These are phyloP conservation scores for Moxostoma hubbsi DNA, from an alignment of 2,797 vertebrate species.

Conservation along the genomic window DNA sequence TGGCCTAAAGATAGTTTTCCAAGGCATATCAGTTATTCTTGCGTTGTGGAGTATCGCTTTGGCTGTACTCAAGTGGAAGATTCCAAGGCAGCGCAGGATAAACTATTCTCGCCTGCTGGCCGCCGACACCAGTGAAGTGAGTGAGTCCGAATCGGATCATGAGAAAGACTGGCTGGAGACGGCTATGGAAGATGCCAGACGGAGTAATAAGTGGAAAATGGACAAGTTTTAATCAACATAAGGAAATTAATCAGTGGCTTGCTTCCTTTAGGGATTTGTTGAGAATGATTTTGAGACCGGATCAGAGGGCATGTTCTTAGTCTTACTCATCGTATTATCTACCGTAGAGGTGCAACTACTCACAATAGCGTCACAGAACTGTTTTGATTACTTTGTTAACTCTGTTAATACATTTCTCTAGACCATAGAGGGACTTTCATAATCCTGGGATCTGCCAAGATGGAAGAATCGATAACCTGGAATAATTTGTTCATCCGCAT, in stretches of 20 bases:
- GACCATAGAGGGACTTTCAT: background rate
- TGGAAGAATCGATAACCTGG: no score
- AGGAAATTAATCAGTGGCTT: background rate
- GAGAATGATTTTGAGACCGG: background rate
- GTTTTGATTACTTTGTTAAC: background rate
- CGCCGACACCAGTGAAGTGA: constrained; percentile 81
- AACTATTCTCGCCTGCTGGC: constrained; percentile 88
- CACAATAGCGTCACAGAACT: background rate
- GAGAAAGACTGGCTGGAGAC: constrained; percentile 90
- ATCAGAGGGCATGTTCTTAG: background rate
- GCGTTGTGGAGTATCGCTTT: constrained; percentile 78
- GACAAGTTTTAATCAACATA: constrained; percentile 15
- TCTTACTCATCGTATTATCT: background rate
- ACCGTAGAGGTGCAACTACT: background rate
- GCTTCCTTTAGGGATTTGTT: background rate
- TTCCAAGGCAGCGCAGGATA: constrained; percentile 82
- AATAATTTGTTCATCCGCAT: no score
- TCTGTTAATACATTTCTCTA: background rate
- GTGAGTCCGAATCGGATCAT: constrained; percentile 84
- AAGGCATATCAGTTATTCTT: constrained; percentile 67
- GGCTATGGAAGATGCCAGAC: constrained; percentile 80
- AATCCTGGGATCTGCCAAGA: background rate
- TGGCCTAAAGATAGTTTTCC: constrained; percentile 76
- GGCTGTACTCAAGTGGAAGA: constrained; percentile 75
- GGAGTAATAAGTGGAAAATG: constrained; percentile 62